A percentile compares a stretch with the other conserved stretches of the same genome.
phyloP scores from a whole-genome alignment of 2,888 invertebrate genomes.

The Pogonocherus hispidulus region DNA sequence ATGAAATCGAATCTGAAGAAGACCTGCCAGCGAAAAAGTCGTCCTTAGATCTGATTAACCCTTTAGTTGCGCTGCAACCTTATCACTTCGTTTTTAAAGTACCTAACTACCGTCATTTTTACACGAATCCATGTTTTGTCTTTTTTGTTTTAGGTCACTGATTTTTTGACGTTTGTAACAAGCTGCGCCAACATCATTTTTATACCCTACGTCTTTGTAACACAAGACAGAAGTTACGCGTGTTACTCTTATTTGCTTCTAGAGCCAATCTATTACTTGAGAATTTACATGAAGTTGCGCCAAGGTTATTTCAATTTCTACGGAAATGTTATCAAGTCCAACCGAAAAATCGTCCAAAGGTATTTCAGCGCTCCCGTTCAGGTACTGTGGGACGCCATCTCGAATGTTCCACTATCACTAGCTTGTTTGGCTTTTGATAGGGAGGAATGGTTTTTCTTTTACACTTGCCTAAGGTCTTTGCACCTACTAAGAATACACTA shows the following conservation, averaged over 20 bases:
- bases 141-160: constrained; percentile 27
- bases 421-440: constrained; percentile 32
- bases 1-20: constrained; percentile 32
- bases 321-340: constrained; percentile 33
- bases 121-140: too few species aligned
- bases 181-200: constrained; percentile 36
- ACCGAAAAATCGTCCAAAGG: constrained; percentile 28
- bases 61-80: constrained; percentile 9
- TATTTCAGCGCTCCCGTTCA: constrained; percentile 35
- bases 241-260: constrained; percentile 30
- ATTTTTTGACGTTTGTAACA: constrained; percentile 29
- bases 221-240: constrained; percentile 26
- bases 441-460: constrained; percentile 39
- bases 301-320: constrained; percentile 33
- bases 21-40: constrained; percentile 13
- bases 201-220: constrained; percentile 40
- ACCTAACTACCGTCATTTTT: not conserved
- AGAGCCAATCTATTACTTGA: constrained; percentile 40
- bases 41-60: not conserved
- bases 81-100: constrained; percentile 36
- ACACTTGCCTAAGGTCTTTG: constrained; percentile 38
- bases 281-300: constrained; percentile 39
- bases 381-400: constrained; percentile 40
- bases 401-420: constrained; percentile 37
- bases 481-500: constrained; percentile 41